Percentiles rank a stretch among this genome's conserved stretches.
Evolutionary conservation across 1,140 invertebrate species (phyloP).

Genomic region (Diachasma alloeum): DNA sequence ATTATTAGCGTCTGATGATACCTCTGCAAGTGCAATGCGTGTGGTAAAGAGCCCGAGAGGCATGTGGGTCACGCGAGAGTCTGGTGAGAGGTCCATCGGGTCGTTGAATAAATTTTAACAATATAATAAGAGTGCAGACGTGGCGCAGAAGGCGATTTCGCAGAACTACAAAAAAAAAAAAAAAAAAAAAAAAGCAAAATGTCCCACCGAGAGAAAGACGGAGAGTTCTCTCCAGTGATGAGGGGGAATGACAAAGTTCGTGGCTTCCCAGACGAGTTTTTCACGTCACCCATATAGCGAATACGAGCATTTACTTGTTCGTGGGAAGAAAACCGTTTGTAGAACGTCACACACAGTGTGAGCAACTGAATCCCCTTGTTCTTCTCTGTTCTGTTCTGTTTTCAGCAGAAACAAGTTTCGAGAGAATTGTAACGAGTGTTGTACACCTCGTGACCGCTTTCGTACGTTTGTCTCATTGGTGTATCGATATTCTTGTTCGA

Average conservation of each 20-base stretch:
- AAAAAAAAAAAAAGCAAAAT: neutral
- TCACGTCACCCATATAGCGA: slow-evolving; percentile 9
- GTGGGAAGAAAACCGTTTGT: slow-evolving; percentile 9
- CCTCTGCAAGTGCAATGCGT: neutral
- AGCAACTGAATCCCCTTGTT: neutral
- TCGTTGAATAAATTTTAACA: neutral
- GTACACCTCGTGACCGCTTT: slow-evolving; percentile 4
- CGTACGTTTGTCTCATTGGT: neutral
- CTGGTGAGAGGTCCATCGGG: neutral
- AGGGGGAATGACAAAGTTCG: neutral
- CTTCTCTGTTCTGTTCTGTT: neutral
- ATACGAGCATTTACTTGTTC: neutral
- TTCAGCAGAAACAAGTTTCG: neutral
- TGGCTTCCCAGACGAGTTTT: slow-evolving; percentile 11
- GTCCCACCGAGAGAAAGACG: neutral
- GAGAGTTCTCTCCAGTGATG: neutral
- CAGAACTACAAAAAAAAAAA: neutral
- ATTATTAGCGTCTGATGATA: neutral
- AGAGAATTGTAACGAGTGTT: neutral
- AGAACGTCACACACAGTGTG: neutral
- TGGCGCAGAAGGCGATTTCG: neutral
- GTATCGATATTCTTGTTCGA: neutral
- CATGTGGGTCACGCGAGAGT: slow-evolving; percentile 4
- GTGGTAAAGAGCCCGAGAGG: neutral
- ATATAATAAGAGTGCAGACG: neutral